These are phyloP conservation scores for Gobio occitaniae DNA, from an alignment of 2,797 vertebrate species.

Conservation along the genomic window DNA sequence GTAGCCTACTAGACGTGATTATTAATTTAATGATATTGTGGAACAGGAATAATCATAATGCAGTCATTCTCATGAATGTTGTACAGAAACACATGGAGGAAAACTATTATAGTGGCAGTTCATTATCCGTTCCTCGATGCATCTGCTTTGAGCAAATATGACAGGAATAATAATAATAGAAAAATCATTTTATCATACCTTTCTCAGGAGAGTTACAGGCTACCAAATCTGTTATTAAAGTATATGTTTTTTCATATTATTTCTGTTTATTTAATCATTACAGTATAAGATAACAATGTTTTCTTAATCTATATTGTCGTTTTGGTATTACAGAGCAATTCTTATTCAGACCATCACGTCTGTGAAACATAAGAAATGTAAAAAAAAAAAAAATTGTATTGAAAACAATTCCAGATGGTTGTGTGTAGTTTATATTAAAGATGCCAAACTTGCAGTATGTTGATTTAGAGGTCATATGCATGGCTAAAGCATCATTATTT, in stretches of 20 bases:
- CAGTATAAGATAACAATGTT: slow-evolving; percentile 4
- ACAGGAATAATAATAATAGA: slow-evolving; percentile 9
- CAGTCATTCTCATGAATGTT: slow-evolving; percentile 24
- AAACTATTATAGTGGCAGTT: not conserved
- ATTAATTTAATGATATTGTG: slow-evolving; percentile 16
- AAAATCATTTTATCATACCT: not conserved
- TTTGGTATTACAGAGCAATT: slow-evolving; percentile 34
- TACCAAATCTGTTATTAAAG: slow-evolving; percentile 36
- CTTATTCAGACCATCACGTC: not conserved
- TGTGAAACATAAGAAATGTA: slow-evolving; percentile 17
- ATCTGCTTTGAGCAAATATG: not conserved
- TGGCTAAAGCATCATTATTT: slow-evolving; percentile 38
- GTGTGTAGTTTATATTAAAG: slow-evolving; percentile 49
- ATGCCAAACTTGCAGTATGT: slow-evolving; percentile 28
- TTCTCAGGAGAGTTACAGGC: slow-evolving; percentile 49
- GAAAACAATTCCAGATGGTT: slow-evolving; percentile 19
- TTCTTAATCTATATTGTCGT: slow-evolving; percentile 20
- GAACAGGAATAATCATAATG: not conserved
- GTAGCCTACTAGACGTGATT: slow-evolving; percentile 6
- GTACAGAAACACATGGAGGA: slow-evolving; percentile 19
- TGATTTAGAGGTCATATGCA: slow-evolving; percentile 47
- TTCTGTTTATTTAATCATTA: slow-evolving; percentile 27
- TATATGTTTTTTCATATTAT: not conserved
- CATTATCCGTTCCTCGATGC: not conserved
- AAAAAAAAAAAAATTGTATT: not conserved